Evolutionary conservation across 2,888 invertebrate species (phyloP), one percentile per base, ranked within the genome.

Genomic region (Plebejus anna): DNA sequence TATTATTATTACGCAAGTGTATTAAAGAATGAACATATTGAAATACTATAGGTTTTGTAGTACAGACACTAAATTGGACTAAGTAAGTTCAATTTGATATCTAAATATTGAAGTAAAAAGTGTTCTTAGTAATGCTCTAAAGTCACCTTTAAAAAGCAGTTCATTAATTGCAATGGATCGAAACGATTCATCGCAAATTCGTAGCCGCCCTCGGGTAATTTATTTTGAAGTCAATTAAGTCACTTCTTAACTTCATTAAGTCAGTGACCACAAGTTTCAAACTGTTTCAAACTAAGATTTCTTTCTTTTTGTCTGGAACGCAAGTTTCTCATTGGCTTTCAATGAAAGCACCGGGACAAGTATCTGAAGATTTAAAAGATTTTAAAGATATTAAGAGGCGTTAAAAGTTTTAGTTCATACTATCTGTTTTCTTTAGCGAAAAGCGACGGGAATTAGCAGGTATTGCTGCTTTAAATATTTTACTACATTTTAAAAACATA

Each of bases 321-420:
- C 11, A 11, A 28, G 22, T 61, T 61, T 3, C 61, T 61, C 61
- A 61, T 61, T 61, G 61, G 61, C 61, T 61, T 28, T 61, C 28
- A 61, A 61, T 61, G 61, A 28, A 61, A 28, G 7, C 61, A 28
- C 28, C 28, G 61, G 3, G 59, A 59, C 59, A 61, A 61, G 28
- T 61, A 61, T 61, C 61, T 28, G 3, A 61, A 28, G 61, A 61
- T 61, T 61, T 61, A 61, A 61, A 61, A 61, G 28, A 61, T 61
- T 28, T 61, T 28, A 28, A 61, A 22, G 61, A 9, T 28, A 61
- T 61, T 61, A 11, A 61, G 11, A 11, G 61, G 61, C 61, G 11
- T 61, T 61, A 28, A 28, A 61, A 61, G 61, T 61, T 28, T 11
- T 4, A 61, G 28, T 59, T 59, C 22, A 59, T 11, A 28, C 61